Base-by-base conservation (phyloP, 2,888 invertebrate species). In the Malacosoma neustria region DNA sequence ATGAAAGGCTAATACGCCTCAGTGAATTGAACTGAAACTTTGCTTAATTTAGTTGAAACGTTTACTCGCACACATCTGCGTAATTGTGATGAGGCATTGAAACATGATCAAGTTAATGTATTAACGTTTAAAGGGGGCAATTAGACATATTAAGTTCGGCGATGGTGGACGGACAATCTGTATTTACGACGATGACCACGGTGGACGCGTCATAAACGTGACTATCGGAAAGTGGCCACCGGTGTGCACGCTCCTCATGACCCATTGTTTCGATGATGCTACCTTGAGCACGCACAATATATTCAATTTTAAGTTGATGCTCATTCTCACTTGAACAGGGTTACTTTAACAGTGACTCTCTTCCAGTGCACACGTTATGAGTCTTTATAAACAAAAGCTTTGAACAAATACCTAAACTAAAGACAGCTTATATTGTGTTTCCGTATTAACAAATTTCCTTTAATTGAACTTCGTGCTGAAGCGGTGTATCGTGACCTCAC, bases 61-160 rank as follows among this genome's bases (percentile, higher is more conserved):
- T 54, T 61, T 53, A 53, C 57, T 60, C 48, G 57, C 67, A 69
- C 72, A 72, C 61, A 66, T 54, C 53, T 48, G 50, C 51, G 58
- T 65, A 64, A 68, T 61, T 57, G 56, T 56, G 63, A 62, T 54
- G 58, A 59, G 55, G 52, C 60, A 64, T 61, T 53, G 59, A 56
- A 69, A 68, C 63, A 66, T 74, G 72, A 76, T 80, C 74, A 79
- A 65, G 55, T 65, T 76, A 79, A 79, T 81, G 70, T 65, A 77
- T 76, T 72, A 70, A 68, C 61, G 70, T 79, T 80, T 68, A 77
- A 76, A 72, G 71, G 66, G 22, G 71, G 72, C 80, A 75, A 82
- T 81, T 77, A 79, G 67, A 54, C 61, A 63, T 75, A 79, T 75
- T 74, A 68, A 57, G 59, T 69, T 68, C 55, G 49, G 66, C 51